Evolutionary conservation across 1,140 invertebrate genomes (phyloP).

Genomic region (Micrasema minimum): DNA sequence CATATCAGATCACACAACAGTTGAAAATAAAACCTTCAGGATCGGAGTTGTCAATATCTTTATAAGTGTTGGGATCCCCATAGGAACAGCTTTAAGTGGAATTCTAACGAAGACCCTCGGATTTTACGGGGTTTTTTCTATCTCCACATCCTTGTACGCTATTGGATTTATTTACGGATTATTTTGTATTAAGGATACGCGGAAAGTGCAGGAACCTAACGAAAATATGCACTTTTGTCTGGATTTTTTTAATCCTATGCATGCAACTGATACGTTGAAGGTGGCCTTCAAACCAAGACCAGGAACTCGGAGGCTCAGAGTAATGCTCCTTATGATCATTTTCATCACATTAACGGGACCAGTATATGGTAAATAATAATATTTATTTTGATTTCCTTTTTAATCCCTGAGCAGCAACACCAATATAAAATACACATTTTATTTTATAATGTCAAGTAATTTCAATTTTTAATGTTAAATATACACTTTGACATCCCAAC

Average conservation of each 20-base stretch:
- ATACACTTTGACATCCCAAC: too few species aligned
- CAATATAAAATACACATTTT: too few species aligned
- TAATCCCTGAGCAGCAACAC: too few species aligned
- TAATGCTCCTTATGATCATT: slow-evolving; percentile 62
- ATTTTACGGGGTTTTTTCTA: slow-evolving; percentile 64
- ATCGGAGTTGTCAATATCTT: slow-evolving; percentile 69
- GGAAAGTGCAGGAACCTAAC: slow-evolving; percentile 57
- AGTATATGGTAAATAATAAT: slow-evolving; percentile 56
- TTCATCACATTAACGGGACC: slow-evolving; percentile 66
- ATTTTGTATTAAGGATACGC: slow-evolving; percentile 58
- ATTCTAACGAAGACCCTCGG: slow-evolving; percentile 61
- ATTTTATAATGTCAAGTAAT: too few species aligned
- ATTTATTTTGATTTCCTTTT: background rate
- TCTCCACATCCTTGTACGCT: slow-evolving; percentile 58
- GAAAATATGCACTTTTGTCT: slow-evolving; percentile 57
- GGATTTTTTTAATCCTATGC: slow-evolving; percentile 63
- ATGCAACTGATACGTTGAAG: slow-evolving; percentile 63
- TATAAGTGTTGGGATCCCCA: slow-evolving; percentile 62
- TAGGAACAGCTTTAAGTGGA: slow-evolving; percentile 63
- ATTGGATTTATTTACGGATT: slow-evolving; percentile 60
- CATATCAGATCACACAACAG: slow-evolving; percentile 68
- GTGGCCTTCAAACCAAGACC: slow-evolving; percentile 60
- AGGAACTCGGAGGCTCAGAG: slow-evolving; percentile 58
- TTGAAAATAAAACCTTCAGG: slow-evolving; percentile 67
- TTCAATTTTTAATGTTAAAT: too few species aligned